Evolutionary conservation across 2,888 invertebrate species (phyloP).

Genomic region (Luperina testacea): DNA sequence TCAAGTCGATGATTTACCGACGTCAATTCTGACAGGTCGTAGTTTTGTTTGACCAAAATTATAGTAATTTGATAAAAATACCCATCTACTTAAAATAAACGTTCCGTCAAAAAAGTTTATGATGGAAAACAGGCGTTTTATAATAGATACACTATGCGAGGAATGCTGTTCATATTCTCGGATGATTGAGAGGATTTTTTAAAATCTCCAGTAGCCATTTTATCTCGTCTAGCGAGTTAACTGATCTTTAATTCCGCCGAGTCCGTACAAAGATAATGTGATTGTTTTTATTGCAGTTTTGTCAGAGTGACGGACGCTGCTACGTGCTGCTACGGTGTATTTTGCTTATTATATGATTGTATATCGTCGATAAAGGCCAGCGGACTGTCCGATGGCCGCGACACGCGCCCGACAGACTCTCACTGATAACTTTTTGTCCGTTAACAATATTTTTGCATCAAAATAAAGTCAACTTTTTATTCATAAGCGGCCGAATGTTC

Average conservation of each 20-base stretch:
- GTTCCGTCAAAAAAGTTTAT: constrained; percentile 77
- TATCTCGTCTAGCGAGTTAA: constrained; percentile 61
- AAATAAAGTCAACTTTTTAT: constrained; percentile 87
- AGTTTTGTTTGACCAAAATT: constrained; percentile 89
- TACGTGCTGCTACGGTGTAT: constrained; percentile 60
- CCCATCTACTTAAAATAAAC: constrained; percentile 88
- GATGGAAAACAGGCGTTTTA: constrained; percentile 77
- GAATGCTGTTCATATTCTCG: constrained; percentile 75
- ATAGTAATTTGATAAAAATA: constrained; percentile 89
- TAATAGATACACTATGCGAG: constrained; percentile 80
- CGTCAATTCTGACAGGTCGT: constrained; percentile 89
- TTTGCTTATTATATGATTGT: constrained; percentile 73
- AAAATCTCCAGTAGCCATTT: constrained; percentile 66
- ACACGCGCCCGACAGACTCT: constrained; percentile 68
- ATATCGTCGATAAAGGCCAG: constrained; percentile 68
- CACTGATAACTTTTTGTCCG: constrained; percentile 76
- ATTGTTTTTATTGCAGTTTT: constrained; percentile 69
- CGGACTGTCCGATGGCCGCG: constrained; percentile 28
- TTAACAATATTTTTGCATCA: constrained; percentile 86
- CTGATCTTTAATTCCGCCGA: constrained; percentile 64
- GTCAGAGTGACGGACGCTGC: constrained; percentile 61
- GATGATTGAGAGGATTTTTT: constrained; percentile 69
- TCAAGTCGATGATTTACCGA: constrained; percentile 87
- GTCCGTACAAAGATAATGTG: constrained; percentile 60
- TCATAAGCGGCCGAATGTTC: constrained; percentile 84